Evolutionary conservation across 2,113 vertebrate species (phyloP), one percentile per base, ranked within the genome.

Genomic region (Elaphurus davidianus): DNA sequence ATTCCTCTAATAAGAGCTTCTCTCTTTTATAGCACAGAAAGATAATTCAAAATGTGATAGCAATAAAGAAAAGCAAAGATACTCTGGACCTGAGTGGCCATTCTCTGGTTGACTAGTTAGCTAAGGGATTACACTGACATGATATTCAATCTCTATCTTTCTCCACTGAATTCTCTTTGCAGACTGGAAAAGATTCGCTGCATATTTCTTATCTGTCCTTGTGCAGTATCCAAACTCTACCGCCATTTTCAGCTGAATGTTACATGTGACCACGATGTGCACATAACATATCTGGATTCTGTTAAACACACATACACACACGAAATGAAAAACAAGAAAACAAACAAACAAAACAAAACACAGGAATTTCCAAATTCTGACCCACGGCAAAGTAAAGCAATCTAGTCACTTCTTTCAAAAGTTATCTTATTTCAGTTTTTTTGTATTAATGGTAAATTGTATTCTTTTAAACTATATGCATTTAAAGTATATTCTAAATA

Each of bases 61-160:
- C 86, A 94, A 90, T 95, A 95, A 96, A 95, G 87, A 97, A 95
- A 97, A 82, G 19, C 57, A 28, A 19, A 90, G 84, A 64, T 90
- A 54, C 64, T 87, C n/a, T 96, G 43, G 59, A 94, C 64, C 60
- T 81, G 36, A 97, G 55, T 95, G 91, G 55, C 17, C 64, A 79
- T 95, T 98, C 96, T 97, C 88, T 94, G 93, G 88, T 93, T 96
- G 74, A 93, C 91, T 95, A 85, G 94, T 85, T 92, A 93, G 81
- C 91, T 94, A 93, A 95, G 86, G 45, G 78, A 94, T 96, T 96
- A 91, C 28, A 87, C 13, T 91, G 89, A 92, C 33, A 54, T 87
- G 79, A 84, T 84, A 92, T 98, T 98, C 97, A 97, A 94, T 97
- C 71, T 96, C 87, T 95, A 33, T 95, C 76, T 88, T 91, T 88